Evolutionary conservation across 2,113 vertebrate species (phyloP), one percentile per base, ranked within the genome.

Genomic region (Sterrhoptilus dennistouni): DNA sequence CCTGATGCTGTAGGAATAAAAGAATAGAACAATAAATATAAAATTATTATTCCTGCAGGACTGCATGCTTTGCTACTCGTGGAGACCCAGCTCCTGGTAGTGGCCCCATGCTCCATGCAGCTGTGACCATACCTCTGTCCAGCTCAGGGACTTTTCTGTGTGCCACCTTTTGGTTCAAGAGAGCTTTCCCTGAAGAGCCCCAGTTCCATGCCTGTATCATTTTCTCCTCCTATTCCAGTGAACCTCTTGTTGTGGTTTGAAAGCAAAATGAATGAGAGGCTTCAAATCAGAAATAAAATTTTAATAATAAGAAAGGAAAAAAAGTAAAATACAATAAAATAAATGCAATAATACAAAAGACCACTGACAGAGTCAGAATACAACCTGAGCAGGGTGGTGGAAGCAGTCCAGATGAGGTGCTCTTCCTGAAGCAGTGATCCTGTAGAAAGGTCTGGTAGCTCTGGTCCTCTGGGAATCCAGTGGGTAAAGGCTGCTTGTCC

Each of bases 61-160:
- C 42, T 54, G 50, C 68, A 38, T 4, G 2, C 38, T 57, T 78
- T 42, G 56, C 16, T 7, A 2, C 52, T 74, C 10, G 35, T 66
- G 64, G 60, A 93, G 33, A 42, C 64, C 35, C 33, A 21, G 64
- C 20, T 75, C 47, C 19, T 3, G 8, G 54, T 12, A 16, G 23
- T 65, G 18, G 52, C 25, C 28, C 4, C 0, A 0, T 27, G 85
- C 66, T 92, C 45, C 0, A 0, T 40, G 72, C n/a, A 64, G 40
- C 61, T 9, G 1, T 31, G 28, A 27, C 65, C 38, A 12, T 38
- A 65, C 44, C 31, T 70, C 31, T 36, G 8, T 64, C 66, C 40
- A 8, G 4, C 56, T 40, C 23, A 8, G 6, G 36, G 14, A 20
- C 10, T 21, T 84, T 36, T 54, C 65, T 9, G 4, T 28, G 57